Conservation (phyloP, 2,113 vertebrate genomes). For the Typhlomys cinereus region DNA sequence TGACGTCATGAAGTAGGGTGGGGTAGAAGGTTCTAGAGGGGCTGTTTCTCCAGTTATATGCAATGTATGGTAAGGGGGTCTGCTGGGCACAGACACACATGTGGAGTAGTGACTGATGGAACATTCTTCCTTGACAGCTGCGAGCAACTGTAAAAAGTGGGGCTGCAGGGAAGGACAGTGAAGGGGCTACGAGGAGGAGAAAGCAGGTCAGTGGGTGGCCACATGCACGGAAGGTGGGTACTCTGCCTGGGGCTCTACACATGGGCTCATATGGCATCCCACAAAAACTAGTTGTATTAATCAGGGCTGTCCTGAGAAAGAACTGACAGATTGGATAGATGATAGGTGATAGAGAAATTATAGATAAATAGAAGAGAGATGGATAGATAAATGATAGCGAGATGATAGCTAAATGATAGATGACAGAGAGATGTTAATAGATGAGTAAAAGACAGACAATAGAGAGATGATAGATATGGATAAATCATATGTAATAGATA, state of each 20-base stretch:
- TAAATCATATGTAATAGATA: not conserved
- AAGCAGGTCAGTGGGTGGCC: not conserved
- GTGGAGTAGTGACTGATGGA: fast-evolving
- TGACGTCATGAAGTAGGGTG: not conserved
- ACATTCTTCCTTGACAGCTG: not conserved
- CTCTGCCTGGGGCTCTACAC: fast-evolving
- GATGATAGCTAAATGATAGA: not conserved
- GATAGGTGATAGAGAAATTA: not conserved
- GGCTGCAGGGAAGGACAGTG: fast-evolving
- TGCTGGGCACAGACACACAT: fast-evolving
- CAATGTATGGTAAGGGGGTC: not conserved
- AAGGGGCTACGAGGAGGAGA: not conserved
- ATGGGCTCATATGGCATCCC: fast-evolving
- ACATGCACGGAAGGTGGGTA: fast-evolving
- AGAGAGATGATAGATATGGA: not conserved
- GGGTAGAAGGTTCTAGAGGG: not conserved
- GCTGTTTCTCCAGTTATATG: fast-evolving
- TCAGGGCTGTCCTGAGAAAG: not conserved
- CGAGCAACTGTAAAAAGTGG: not conserved
- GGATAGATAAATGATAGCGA: not conserved
- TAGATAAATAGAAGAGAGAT: not conserved
- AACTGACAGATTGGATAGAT: not conserved
- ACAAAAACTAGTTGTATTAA: too few relatives aligned
- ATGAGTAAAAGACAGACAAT: too few relatives aligned
- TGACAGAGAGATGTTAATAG: too few relatives aligned